These are phyloP conservation scores for Dasysyrphus tricinctus DNA, from an alignment of 2,888 invertebrate genomes.

Conservation along the genomic window DNA sequence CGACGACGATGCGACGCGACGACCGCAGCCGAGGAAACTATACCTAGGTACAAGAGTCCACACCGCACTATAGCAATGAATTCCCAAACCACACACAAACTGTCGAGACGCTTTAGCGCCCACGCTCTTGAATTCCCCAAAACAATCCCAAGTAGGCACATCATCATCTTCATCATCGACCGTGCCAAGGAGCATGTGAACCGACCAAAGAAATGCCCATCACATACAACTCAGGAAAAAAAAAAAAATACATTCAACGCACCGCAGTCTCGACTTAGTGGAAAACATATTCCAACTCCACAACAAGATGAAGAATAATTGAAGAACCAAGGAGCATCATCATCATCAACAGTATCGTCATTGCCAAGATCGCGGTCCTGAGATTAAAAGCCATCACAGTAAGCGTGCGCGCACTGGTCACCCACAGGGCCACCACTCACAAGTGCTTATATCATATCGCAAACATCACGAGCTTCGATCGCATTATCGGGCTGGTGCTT, in stretches of 20 bases:
- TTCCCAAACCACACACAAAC: conserved; percentile 75
- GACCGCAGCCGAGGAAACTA: conserved; percentile 4
- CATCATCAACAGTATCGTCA: conserved; percentile 67
- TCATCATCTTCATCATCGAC: conserved; percentile 70
- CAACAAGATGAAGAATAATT: conserved; percentile 75
- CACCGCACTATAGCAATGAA: conserved; percentile 55
- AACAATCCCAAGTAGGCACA: conserved; percentile 72
- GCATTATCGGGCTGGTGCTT: conserved; percentile 47
- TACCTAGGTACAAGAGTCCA: background rate
- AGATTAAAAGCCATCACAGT: conserved; percentile 73
- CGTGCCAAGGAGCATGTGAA: conserved; percentile 74
- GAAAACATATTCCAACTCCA: conserved; percentile 55
- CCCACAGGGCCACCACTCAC: conserved; percentile 74
- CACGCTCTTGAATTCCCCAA: conserved; percentile 75
- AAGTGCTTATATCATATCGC: conserved; percentile 75
- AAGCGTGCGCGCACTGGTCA: conserved; percentile 74
- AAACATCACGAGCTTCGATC: conserved; percentile 62
- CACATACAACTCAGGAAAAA: conserved; percentile 10
- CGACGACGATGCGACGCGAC: conserved; percentile 16
- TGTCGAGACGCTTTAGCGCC: conserved; percentile 76
- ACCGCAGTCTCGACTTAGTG: conserved; percentile 33
- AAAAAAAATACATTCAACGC: conserved; percentile 28
- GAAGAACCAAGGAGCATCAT: conserved; percentile 73
- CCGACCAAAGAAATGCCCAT: conserved; percentile 53
- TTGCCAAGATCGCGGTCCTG: conserved; percentile 66